Base-by-base conservation (phyloP, 2,888 invertebrate genomes). In the Eutolmus rufibarbis region DNA sequence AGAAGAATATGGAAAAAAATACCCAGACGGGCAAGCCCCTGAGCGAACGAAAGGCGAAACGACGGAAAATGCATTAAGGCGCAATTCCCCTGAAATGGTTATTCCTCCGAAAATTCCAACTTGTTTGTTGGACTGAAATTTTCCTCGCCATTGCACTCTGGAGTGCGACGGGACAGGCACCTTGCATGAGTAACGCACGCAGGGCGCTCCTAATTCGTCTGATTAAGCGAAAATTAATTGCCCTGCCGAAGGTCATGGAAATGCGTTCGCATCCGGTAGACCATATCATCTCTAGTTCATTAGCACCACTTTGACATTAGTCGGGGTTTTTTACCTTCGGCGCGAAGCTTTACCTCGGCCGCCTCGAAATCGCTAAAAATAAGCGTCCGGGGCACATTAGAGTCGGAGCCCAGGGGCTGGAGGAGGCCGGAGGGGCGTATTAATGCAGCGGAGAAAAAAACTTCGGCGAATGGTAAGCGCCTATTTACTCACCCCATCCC, bases 241-340 rank as follows among this genome's bases (percentile, higher is more conserved):
- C 66, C 66, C 66, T 9, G 12, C 4, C 23, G 66, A 66, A 66
- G 76, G 76, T 76, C 76, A 76, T n/a, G 34, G 76, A 76, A 76
- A 37, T 76, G 31, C 16, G 37, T 76, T 76, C 37, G 76, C 76
- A 76, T 76, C 76, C 76, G 76, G 76, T 19, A 76, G 37, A 37
- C 76, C 34, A n/a, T 76, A 37, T 76, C 37, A 76, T 76, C 76
- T 76, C 16, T 37, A 76, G 76, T 76, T 76, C 76, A 76, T 76
- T 76, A 76, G 76, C 76, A 76, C 76, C 37, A 37, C 31, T 37
- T 37, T 76, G 76, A 37, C 76, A 76, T 76, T 76, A 37, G 37
- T n/a, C 34, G 76, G 76, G 76, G 76, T 76, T 76, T 76, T n/a
- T 76, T 76, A 76, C 76, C 76, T 76, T 34, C 76, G 76, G 2